Evolutionary conservation across 2,113 vertebrate genomes (phyloP), one percentile per base, ranked within the genome.

Genomic region (Brachionichthys hirsutus): DNA sequence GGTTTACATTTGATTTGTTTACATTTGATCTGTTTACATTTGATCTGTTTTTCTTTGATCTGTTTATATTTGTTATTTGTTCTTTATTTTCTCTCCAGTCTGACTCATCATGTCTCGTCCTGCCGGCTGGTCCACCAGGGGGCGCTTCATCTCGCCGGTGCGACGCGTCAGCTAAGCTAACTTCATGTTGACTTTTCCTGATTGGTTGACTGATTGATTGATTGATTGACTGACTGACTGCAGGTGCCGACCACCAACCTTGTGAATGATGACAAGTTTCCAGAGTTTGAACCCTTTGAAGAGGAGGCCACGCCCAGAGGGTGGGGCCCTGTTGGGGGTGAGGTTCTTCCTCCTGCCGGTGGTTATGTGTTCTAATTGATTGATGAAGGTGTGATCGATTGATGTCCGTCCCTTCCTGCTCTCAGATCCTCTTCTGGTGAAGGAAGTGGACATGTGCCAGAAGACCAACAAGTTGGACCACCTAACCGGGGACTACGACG

Each of bases 391-490:
- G n/a, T n/a, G n/a, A n/a, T n/a, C n/a, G n/a, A n/a, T 35, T 10
- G 30, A 19, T 2, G 44, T 6, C n/a, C 20, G 3, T 12, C 13
- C 14, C 61, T 22, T 13, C 17, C 10, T 1, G n/a, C 45, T 1
- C 3, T 11, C 57, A 75, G 75, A 2, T 0, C 0, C 8, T 0
- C 56, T 85, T 45, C 2, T 1, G 2, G 83, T 82, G 86, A 6
- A 66, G 42, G 4, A 67, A 77, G 18, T 87, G 40, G 41, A 94
- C 64, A 82, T 94, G 77, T 91, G 90, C 64, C 88, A 87, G 0
- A 80, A 90, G 7, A 9, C 66, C n/a, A 97, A 96, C 74, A 91
- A 90, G 41, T 19, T 68, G 1, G 80, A 88, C 4, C 94, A 97
- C 54, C 84, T 88, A 62, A 96, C 93, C 0, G 67, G 83, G 19